Evolutionary conservation across 2,113 vertebrate genomes (phyloP), one percentile per base, ranked within the genome.

Genomic region (Hemibagrus wyckioides): DNA sequence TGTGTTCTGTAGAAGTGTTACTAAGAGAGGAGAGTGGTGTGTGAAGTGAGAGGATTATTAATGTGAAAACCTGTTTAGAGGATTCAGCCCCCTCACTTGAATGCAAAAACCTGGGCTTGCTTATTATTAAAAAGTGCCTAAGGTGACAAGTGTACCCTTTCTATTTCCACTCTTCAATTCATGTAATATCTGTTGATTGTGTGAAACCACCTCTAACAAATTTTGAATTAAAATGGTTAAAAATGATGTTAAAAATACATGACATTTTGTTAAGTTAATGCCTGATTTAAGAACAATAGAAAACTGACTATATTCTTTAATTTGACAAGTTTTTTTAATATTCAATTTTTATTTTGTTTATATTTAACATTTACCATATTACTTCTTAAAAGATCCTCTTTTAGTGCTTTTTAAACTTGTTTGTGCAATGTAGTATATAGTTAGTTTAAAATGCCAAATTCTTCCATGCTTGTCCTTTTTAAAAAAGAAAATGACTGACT

Each of bases 111-210:
- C 65, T 57, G 54, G 4, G 7, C 77, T 75, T 85, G 76, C 39
- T 81, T 82, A 83, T 86, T 84, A 75, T 84, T 88, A 65, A 88
- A 52, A 86, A 71, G 17, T 17, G 83, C 90, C 88, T 73, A 36
- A 89, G 79, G 79, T 89, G 69, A 87, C 86, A 89, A 86, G 71
- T 83, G 86, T 83, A 83, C 83, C 48, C 30, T 87, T 79, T 85
- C 82, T 84, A 81, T 75, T 85, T n/a, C 65, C 65, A 48, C 84
- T 82, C 56, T 77, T 39, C 30, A 33, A 6, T 67, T 88, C 56
- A 56, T 88, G 65, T 82, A 65, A 77, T 86, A 30, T 67, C 17
- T 71, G 36, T 75, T 65, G 84, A 54, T 85, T 39, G 56, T 76
- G 48, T 33, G 44, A 30, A 79, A 52, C 17, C 7, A 36, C 36